phyloP scores from a whole-genome alignment of 2,113 vertebrate genomes.

The Rhynchopsitta pachyrhyncha region DNA sequence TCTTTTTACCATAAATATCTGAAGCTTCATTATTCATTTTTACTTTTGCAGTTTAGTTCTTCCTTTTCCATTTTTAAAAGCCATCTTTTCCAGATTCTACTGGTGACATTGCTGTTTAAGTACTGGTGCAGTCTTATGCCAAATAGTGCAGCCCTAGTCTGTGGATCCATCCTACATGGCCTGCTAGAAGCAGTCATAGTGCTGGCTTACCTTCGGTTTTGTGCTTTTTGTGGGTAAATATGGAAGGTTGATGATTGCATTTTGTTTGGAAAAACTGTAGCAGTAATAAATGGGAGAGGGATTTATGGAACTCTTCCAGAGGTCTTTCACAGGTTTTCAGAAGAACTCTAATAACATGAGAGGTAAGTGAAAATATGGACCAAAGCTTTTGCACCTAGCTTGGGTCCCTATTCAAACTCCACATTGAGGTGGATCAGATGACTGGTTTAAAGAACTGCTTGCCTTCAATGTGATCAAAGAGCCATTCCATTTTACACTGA shows the following conservation, averaged over 20 bases:
- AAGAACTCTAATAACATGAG: background rate
- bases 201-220: background rate
- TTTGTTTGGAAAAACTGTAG: background rate
- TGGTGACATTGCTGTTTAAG: background rate
- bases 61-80: background rate
- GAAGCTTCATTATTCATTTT: background rate
- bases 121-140: background rate
- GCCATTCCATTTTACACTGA: background rate
- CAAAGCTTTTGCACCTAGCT: background rate
- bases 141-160: background rate
- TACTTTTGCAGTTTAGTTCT: background rate
- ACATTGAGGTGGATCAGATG: background rate
- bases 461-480: background rate
- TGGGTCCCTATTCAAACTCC: background rate
- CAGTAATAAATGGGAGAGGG: background rate
- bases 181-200: background rate
- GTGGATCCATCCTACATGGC: background rate
- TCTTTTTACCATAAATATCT: background rate
- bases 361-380: background rate
- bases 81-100: background rate
- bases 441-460: background rate
- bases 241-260: accelerated
- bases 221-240: background rate
- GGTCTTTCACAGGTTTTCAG: background rate
- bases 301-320: background rate